These are phyloP conservation scores for Harpagus bidentatus DNA, from an alignment of 2,113 vertebrate species.

Conservation along the genomic window DNA sequence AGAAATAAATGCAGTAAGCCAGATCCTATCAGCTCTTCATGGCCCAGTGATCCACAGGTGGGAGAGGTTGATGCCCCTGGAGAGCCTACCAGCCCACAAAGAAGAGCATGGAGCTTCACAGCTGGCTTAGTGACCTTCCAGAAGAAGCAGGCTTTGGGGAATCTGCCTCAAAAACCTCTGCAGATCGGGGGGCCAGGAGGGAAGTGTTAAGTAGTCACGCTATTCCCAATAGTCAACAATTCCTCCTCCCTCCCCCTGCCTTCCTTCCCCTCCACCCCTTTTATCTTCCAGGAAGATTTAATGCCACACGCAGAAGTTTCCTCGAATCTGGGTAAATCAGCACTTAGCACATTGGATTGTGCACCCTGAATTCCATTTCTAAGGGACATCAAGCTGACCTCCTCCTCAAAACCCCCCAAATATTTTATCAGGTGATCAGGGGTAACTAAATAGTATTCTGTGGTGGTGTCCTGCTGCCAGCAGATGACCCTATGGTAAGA, in stretches of 20 bases:
- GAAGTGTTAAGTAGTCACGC: not conserved
- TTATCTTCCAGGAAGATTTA: not conserved
- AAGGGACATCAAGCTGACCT: not conserved
- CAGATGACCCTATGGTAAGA: not conserved
- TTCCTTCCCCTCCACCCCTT: not conserved
- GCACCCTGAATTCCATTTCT: not conserved
- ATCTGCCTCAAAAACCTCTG: not conserved
- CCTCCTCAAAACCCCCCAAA: not conserved
- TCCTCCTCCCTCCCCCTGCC: not conserved
- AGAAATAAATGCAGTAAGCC: not conserved
- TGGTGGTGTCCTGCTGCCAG: not conserved
- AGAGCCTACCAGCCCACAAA: not conserved
- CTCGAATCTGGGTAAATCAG: not conserved
- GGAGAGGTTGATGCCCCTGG: not conserved
- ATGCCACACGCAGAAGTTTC: not conserved
- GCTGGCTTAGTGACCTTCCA: not conserved
- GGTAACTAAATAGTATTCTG: not conserved
- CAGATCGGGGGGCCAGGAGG: fast-evolving
- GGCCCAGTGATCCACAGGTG: not conserved
- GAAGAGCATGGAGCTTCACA: not conserved
- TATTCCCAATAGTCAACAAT: not conserved
- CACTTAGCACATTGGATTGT: not conserved
- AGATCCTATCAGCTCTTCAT: not conserved
- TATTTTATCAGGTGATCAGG: not conserved
- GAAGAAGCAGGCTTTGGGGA: not conserved